These are phyloP conservation scores for Xyrichtys novacula DNA, from an alignment of 2,797 vertebrate genomes.

Conservation along the genomic window DNA sequence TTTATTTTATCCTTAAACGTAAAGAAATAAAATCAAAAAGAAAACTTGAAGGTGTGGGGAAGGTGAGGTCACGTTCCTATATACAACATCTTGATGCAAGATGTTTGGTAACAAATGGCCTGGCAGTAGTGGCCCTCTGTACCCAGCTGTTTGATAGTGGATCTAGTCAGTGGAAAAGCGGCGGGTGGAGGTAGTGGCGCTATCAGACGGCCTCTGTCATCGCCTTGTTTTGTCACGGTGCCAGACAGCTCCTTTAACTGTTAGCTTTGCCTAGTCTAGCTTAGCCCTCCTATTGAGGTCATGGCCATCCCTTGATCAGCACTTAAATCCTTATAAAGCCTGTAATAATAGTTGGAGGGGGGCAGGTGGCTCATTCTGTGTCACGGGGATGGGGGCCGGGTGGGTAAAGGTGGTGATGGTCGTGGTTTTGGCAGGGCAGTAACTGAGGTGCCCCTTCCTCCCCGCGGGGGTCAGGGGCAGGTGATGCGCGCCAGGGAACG, in stretches of 20 bases:
- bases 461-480: slow-evolving; percentile 71
- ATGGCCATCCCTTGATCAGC: slow-evolving; percentile 71
- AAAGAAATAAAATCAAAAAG: too few species aligned
- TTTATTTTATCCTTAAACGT: neutral
- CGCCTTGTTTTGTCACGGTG: slow-evolving; percentile 65
- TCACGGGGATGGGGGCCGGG: slow-evolving; percentile 27
- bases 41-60: slow-evolving; percentile 59
- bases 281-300: slow-evolving; percentile 70
- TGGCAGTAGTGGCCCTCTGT: slow-evolving; percentile 31
- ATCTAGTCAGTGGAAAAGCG: slow-evolving; percentile 71
- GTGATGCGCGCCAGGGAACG: slow-evolving; percentile 77
- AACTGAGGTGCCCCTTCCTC: slow-evolving; percentile 71
- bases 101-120: slow-evolving; percentile 67
- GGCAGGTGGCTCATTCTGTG: slow-evolving; percentile 63
- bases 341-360: slow-evolving; percentile 71
- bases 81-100: slow-evolving; percentile 58
- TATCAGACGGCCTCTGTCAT: slow-evolving; percentile 80
- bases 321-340: slow-evolving; percentile 82
- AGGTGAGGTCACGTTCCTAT: slow-evolving; percentile 61
- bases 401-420: slow-evolving; percentile 31
- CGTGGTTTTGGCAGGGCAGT: slow-evolving; percentile 56
- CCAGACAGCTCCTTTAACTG: slow-evolving; percentile 76
- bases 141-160: slow-evolving; percentile 63
- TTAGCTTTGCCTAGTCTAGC: slow-evolving; percentile 72
- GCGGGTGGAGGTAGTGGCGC: slow-evolving; percentile 46